Evolutionary conservation across 1,140 invertebrate genomes (phyloP).

Genomic region (Nasonia longicornis): DNA sequence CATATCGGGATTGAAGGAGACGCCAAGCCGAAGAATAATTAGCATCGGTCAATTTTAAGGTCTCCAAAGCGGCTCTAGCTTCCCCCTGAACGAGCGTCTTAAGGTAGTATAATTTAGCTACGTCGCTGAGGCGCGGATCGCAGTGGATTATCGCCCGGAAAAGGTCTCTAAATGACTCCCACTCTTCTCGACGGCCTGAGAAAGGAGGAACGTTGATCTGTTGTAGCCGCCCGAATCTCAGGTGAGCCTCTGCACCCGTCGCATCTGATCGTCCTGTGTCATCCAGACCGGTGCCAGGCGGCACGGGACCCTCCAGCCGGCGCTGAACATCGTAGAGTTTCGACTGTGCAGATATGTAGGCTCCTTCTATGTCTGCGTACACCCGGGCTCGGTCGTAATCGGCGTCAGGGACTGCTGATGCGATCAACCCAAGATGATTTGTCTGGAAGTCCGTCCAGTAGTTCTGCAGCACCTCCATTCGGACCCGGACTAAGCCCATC

Average conservation of each 20-base stretch:
- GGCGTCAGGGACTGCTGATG: neutral
- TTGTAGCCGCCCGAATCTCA: neutral
- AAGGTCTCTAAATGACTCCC: neutral
- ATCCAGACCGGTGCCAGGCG: neutral
- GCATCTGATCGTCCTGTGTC: neutral
- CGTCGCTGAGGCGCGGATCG: neutral
- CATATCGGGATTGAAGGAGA: neutral
- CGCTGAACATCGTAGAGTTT: neutral
- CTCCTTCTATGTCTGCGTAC: neutral
- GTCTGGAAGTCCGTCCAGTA: conserved; percentile 5
- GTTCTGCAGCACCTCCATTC: neutral
- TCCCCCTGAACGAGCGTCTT: neutral
- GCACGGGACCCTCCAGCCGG: neutral
- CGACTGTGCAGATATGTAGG: neutral
- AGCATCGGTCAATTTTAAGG: neutral
- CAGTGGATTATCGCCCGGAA: neutral
- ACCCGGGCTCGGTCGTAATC: neutral
- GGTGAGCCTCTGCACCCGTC: neutral
- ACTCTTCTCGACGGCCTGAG: neutral
- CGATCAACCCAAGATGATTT: neutral
- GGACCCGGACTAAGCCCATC: neutral
- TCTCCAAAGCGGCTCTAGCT: neutral
- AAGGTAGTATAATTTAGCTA: neutral
- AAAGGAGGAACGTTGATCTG: neutral
- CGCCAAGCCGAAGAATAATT: neutral